Evolutionary conservation across 2,888 invertebrate species (phyloP).

Genomic region (Ochropleura leucogaster): DNA sequence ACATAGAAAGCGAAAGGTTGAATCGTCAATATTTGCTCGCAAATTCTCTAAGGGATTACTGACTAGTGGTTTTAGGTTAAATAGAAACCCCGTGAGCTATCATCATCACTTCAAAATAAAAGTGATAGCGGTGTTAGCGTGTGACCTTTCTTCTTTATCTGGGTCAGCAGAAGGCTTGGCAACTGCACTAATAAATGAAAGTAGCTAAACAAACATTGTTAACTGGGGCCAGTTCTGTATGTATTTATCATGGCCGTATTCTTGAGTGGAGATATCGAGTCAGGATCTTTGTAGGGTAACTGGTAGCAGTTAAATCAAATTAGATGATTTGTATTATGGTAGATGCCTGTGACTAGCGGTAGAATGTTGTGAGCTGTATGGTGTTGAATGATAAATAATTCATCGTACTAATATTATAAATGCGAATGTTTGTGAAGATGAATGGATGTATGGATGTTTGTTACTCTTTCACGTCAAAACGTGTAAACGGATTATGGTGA

Average conservation of each 20-base stretch:
- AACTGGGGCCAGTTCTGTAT: background rate
- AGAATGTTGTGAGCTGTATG: background rate
- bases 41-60: constrained; percentile 38
- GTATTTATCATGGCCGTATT: background rate
- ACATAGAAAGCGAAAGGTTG: constrained; percentile 6
- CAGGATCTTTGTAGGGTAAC: background rate
- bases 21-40: constrained; percentile 31
- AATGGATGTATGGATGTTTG: too few relatives aligned
- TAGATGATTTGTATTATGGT: background rate
- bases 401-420: too few relatives aligned
- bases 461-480: too few relatives aligned
- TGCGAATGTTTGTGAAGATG: too few relatives aligned
- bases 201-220: constrained; percentile 3
- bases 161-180: constrained; percentile 50
- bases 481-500: too few relatives aligned
- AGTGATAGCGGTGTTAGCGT: constrained; percentile 17
- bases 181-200: constrained; percentile 38
- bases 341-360: background rate
- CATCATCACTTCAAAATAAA: constrained; percentile 44
- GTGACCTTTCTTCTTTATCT: constrained; percentile 49
- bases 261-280: background rate
- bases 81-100: constrained; percentile 21
- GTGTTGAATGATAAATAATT: background rate
- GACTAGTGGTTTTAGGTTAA: constrained; percentile 45
- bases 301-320: background rate